Evolutionary conservation across 1,140 invertebrate species (phyloP), one percentile per base, ranked within the genome.

Genomic region (Ostrea denselamellosa): DNA sequence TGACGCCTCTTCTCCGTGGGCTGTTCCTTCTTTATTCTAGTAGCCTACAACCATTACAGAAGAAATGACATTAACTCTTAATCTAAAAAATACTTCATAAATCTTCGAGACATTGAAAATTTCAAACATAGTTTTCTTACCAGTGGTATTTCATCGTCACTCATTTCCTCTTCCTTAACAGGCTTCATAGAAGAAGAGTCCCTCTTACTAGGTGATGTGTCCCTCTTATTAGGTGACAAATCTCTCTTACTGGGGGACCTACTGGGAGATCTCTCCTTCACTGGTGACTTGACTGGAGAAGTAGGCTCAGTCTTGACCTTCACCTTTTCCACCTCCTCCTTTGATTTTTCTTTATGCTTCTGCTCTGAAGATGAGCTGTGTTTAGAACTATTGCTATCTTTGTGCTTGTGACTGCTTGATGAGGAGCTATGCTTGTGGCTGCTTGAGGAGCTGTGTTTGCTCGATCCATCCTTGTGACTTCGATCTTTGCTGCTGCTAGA

Each of bases 141-240:
- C 95, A 97, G 94, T 88, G 97, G 97, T 81, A 96, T 93, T 95
- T 98, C 97, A 94, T 98, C 97, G 90, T 97, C 95, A 95, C 95
- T 92, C 95, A 95, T 89, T 93, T 94, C 86, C 91, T 92, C 93
- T 87, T 90, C 94, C 91, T 93, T 95, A 91, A 90, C 34, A 19
- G n/a, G 17, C n/a, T 62, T 62, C 5, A 44, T 44, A 5, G 34
- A 44, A 44, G 1, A 2, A 44, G 34, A 44, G 2, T 44, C 44
- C 17, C 17, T 34, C 44, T 85, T 84, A 14, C 54, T 44, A 8
- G 56, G 62, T 28, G 89, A 85, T 62, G 84, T 10, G 14, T 54
- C 81, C 28, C 51, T 85, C 25, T 83, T 85, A n/a, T 44, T 62
- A 28, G 86, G 82, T 65, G 82, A 87, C 28, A 5, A 44, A 44